A percentile compares a stretch with the other conserved stretches of the same genome.
These are phyloP conservation scores for Chionomys nivalis DNA, from an alignment of 2,113 vertebrate species.

Conservation along the genomic window DNA sequence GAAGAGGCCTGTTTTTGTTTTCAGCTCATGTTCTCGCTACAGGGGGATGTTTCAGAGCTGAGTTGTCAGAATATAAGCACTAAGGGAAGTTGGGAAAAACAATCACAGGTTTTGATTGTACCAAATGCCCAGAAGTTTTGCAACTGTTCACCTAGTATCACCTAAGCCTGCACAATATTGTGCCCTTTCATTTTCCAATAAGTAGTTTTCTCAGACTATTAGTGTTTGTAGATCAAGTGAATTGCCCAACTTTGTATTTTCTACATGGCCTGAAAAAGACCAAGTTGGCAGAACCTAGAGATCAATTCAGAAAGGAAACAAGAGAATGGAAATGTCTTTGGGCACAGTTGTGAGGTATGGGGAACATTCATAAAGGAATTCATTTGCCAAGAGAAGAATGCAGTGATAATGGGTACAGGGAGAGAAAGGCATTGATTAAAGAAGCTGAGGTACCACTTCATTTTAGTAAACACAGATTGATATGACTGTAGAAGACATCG, in stretches of 20 bases:
- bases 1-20: slow-evolving; percentile 60
- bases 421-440: not conserved
- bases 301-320: slow-evolving; percentile 12
- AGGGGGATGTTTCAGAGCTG: slow-evolving; percentile 35
- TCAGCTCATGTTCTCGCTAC: slow-evolving; percentile 19
- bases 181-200: slow-evolving; percentile 16
- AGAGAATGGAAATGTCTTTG: slow-evolving; percentile 17
- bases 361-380: not conserved
- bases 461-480: slow-evolving; percentile 39
- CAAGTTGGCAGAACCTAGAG: not conserved
- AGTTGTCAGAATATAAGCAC: slow-evolving; percentile 41
- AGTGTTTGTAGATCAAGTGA: slow-evolving; percentile 18
- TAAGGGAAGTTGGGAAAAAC: not conserved
- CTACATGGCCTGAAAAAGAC: slow-evolving; percentile 1
- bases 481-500: not conserved
- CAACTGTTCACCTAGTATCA: slow-evolving; percentile 31
- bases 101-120: slow-evolving; percentile 50
- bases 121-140: not conserved
- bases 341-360: not conserved
- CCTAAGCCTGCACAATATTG: slow-evolving; percentile 48
- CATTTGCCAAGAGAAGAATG: slow-evolving; percentile 59
- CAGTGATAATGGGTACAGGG: not conserved
- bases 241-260: slow-evolving; percentile 21
- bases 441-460: not conserved
- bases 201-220: slow-evolving; percentile 55